A percentile compares a stretch with the other conserved stretches of the same genome.
These are phyloP conservation scores for Drosophila setosimentum DNA, from an alignment of 2,888 invertebrate genomes.

Conservation along the genomic window DNA sequence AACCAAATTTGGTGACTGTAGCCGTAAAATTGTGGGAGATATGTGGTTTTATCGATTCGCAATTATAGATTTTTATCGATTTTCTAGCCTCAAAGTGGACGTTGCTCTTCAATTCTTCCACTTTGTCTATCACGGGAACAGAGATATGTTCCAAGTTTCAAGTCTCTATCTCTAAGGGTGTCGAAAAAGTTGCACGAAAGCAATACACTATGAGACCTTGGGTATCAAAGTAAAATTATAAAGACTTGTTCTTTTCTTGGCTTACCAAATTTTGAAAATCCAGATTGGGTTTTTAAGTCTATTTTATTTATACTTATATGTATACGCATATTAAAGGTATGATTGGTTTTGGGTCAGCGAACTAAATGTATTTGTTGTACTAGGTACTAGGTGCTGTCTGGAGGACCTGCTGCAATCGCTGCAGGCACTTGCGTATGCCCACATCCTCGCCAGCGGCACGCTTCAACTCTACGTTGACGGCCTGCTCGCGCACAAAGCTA, in stretches of 20 bases:
- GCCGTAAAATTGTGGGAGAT: too few species aligned
- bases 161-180: too few species aligned
- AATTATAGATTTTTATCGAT: too few species aligned
- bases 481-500: constrained; percentile 77
- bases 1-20: too few species aligned
- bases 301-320: background rate
- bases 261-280: background rate
- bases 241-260: background rate
- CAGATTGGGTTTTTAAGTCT: background rate
- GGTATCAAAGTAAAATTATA: background rate
- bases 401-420: constrained; percentile 62
- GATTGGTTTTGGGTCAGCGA: background rate
- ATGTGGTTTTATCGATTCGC: too few species aligned
- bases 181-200: too few species aligned
- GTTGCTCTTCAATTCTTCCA: too few species aligned
- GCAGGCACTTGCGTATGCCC: constrained; percentile 81
- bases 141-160: too few species aligned
- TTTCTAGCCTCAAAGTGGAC: too few species aligned
- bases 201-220: too few species aligned
- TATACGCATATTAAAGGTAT: background rate
- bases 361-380: background rate
- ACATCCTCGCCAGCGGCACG: constrained; percentile 84
- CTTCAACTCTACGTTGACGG: constrained; percentile 81
- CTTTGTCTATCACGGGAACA: too few species aligned
- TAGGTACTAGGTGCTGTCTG: constrained; percentile 10